phyloP scores from a whole-genome alignment of 2,888 invertebrate species.

The Chrysina gloriosa region DNA sequence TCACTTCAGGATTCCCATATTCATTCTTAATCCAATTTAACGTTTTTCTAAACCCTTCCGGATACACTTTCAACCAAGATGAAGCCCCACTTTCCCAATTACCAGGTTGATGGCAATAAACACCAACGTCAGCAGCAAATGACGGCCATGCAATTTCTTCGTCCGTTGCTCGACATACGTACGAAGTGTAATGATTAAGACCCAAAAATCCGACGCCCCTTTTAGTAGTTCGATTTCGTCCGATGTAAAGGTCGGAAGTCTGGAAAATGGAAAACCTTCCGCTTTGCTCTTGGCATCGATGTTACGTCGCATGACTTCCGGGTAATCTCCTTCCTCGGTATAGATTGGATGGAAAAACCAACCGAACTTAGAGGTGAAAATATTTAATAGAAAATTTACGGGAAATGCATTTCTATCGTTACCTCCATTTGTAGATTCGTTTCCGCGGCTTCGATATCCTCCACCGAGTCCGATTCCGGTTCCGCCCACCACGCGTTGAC shows the following conservation, averaged over 20 bases:
- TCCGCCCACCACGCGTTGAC: constrained; percentile 67
- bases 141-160: not conserved
- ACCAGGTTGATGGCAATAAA: constrained; percentile 58
- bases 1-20: constrained; percentile 70
- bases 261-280: constrained; percentile 70
- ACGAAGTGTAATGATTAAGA: constrained; percentile 76
- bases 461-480: constrained; percentile 63
- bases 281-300: constrained; percentile 69
- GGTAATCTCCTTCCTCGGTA: constrained; percentile 73
- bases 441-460: constrained; percentile 67
- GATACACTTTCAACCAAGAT: constrained; percentile 64
- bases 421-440: constrained; percentile 68
- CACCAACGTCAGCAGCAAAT: constrained; percentile 10
- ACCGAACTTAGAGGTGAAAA: constrained; percentile 67
- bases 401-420: constrained; percentile 41
- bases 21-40: constrained; percentile 64
- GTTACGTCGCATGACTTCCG: constrained; percentile 70
- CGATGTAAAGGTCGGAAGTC: constrained; percentile 71
- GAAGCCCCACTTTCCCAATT: constrained; percentile 68
- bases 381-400: no score
- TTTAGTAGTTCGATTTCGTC: constrained; percentile 71
- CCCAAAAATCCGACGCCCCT: constrained; percentile 77
- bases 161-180: not conserved
- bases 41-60: constrained; percentile 70
- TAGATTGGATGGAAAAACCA: constrained; percentile 78